Percentiles rank a stretch among this genome's conserved stretches.
phyloP scores from a whole-genome alignment of 2,113 vertebrate genomes.

The Otus sunia region DNA sequence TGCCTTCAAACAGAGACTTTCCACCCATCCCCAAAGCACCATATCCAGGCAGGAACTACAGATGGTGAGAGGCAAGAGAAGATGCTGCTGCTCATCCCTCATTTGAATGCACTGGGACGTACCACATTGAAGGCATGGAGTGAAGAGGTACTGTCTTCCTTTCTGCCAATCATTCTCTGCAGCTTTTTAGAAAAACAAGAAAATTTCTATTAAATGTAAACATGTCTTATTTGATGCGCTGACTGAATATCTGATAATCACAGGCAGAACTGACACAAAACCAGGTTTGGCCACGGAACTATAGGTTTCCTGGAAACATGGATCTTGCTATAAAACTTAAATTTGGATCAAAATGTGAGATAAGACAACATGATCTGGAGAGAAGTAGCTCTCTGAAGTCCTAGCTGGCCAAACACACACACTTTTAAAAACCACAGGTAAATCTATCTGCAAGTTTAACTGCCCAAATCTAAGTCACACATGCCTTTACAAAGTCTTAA shows the following conservation, averaged over 20 bases:
- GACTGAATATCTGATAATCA: not conserved
- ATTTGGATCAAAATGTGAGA: not conserved
- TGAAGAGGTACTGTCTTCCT: not conserved
- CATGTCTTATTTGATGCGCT: not conserved
- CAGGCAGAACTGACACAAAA: not conserved
- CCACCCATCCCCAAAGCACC: not conserved
- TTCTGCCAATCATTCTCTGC: not conserved
- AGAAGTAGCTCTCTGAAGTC: not conserved
- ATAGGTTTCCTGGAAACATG: not conserved
- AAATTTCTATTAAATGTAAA: not conserved
- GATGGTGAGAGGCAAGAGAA: not conserved
- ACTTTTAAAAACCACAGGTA: not conserved
- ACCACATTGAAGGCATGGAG: not conserved
- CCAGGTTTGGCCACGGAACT: not conserved
- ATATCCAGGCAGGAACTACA: not conserved
- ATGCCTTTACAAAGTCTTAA: not conserved
- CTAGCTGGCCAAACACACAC: not conserved
- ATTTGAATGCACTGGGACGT: not conserved
- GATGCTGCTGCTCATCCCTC: not conserved
- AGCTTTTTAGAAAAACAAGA: not conserved
- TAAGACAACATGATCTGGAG: not conserved
- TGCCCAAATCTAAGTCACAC: not conserved
- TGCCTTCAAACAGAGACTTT: not conserved
- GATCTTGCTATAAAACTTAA: not conserved
- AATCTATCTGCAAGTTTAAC: not conserved